Evolutionary conservation across 2,797 vertebrate species (phyloP).

Genomic region (Ctenopoma multispine): DNA sequence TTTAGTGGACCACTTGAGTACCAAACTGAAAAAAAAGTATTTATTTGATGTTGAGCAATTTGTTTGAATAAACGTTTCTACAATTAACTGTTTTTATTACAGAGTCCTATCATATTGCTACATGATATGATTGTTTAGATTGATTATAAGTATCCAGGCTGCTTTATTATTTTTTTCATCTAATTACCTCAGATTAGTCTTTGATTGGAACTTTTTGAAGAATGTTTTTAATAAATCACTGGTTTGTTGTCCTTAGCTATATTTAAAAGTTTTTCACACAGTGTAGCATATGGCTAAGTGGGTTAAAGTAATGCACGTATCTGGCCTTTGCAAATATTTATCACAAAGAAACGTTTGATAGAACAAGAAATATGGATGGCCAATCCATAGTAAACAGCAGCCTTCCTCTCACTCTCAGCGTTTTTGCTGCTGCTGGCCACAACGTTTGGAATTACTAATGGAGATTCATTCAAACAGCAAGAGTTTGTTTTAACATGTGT

Average conservation of each 20-base stretch:
- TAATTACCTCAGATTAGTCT: not conserved
- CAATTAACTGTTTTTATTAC: no score
- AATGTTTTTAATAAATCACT: no score
- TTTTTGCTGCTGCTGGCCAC: slow-evolving; percentile 26
- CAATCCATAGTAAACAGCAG: slow-evolving; percentile 68
- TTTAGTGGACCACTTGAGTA: no score
- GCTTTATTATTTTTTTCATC: not conserved
- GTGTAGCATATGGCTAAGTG: not conserved
- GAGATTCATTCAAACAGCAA: slow-evolving; percentile 9
- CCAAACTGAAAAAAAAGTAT: no score
- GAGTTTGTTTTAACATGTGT: slow-evolving; percentile 23
- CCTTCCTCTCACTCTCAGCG: slow-evolving; percentile 54
- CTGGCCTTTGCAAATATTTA: slow-evolving; percentile 70
- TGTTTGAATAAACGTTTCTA: no score
- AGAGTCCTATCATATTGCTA: no score
- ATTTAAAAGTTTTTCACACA: not conserved
- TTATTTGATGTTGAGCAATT: no score
- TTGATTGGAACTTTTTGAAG: not conserved
- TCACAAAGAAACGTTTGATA: slow-evolving; percentile 53
- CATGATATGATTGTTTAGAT: not conserved
- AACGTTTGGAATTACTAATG: slow-evolving; percentile 12
- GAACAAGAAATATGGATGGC: slow-evolving; percentile 62
- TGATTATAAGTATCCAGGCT: no score
- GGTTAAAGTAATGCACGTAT: slow-evolving; percentile 18
- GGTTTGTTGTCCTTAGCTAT: not conserved